A percentile compares a stretch with the other conserved stretches of the same genome.
These are phyloP conservation scores for Xyliphius kryptos DNA, from an alignment of 2,113 vertebrate species.

Conservation along the genomic window DNA sequence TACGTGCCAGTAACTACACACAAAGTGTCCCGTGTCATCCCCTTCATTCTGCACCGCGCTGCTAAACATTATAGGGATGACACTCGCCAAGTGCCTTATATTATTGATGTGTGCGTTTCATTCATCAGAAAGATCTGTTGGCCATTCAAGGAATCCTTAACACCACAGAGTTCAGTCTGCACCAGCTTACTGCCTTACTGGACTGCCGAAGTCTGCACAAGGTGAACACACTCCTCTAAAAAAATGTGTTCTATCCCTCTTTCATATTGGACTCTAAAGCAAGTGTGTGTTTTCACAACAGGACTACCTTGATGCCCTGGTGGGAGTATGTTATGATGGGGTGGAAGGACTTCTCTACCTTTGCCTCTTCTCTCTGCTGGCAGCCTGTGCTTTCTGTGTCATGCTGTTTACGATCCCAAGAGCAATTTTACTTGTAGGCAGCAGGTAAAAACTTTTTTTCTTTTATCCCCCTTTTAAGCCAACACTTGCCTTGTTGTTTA, in stretches of 20 bases:
- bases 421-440: slow-evolving; percentile 70
- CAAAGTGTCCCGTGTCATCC: no score
- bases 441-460: slow-evolving; percentile 71
- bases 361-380: slow-evolving; percentile 85
- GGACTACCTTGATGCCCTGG: slow-evolving; percentile 88
- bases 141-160: slow-evolving; percentile 84
- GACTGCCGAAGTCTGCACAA: slow-evolving; percentile 93
- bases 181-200: slow-evolving; percentile 86
- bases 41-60: no score
- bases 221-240: slow-evolving; percentile 57
- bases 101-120: slow-evolving; percentile 28
- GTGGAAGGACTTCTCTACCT: slow-evolving; percentile 91
- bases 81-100: no score
- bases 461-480: no score
- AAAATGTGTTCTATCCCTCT: neutral
- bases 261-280: neutral
- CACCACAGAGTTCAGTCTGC: slow-evolving; percentile 79
- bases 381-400: slow-evolving; percentile 73
- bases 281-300: slow-evolving; percentile 43
- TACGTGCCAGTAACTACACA: no score
- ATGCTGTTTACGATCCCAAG: slow-evolving; percentile 71
- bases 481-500: no score
- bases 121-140: slow-evolving; percentile 80
- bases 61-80: no score
- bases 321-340: slow-evolving; percentile 88